Percentiles rank a stretch among this genome's conserved stretches.
phyloP scores from a whole-genome alignment of 1,140 invertebrate species.

The Mizuhopecten yessoensis region DNA sequence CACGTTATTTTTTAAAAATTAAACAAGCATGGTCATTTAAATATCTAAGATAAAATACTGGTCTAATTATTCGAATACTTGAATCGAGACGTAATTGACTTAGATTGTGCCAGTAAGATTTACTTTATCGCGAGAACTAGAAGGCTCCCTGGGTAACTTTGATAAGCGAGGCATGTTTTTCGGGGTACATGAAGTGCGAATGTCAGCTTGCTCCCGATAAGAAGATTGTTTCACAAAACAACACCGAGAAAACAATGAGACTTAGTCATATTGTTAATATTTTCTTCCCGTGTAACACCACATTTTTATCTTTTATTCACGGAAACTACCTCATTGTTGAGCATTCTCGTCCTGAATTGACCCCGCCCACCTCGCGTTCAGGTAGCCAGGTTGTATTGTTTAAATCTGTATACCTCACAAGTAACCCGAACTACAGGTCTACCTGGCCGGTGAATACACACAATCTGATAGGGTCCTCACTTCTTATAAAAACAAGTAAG shows the following conservation, averaged over 20 bases:
- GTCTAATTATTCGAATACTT: neutral
- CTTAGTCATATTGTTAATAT: conserved; percentile 36
- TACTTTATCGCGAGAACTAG: neutral
- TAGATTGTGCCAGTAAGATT: neutral
- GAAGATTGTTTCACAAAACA: neutral
- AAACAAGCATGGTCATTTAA: neutral
- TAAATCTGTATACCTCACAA: neutral
- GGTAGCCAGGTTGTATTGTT: conserved; percentile 21
- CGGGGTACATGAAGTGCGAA: conserved; percentile 16
- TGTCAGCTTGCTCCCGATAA: neutral
- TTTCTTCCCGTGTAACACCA: conserved; percentile 37
- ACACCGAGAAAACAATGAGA: neutral
- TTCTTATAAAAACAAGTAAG: conserved; percentile 36
- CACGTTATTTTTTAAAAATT: neutral
- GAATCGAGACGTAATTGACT: neutral
- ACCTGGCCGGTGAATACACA: neutral
- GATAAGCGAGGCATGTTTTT: neutral
- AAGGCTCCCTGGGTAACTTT: neutral
- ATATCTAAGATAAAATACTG: neutral
- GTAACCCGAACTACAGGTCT: neutral
- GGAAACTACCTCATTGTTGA: neutral
- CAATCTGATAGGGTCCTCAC: conserved; percentile 37
- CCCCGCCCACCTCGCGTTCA: neutral
- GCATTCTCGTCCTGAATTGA: neutral
- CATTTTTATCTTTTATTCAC: conserved; percentile 13